These are phyloP conservation scores for Echinops telfairi DNA, from an alignment of 2,113 vertebrate species.

Conservation along the genomic window DNA sequence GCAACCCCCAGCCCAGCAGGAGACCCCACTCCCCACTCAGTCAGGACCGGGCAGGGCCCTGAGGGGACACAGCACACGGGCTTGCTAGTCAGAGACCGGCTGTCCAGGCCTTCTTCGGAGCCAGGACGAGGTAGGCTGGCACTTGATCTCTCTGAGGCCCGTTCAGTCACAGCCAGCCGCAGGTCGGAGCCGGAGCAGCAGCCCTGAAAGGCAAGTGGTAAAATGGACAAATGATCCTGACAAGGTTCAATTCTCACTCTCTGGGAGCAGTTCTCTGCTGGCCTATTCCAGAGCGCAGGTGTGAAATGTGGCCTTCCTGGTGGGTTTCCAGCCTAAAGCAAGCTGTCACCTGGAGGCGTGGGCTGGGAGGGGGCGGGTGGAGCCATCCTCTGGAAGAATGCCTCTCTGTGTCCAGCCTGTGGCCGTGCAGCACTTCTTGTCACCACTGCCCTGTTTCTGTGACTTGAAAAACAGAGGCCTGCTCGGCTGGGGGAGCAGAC, in stretches of 20 bases:
- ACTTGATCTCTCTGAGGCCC: not conserved
- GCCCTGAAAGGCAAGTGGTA: conserved; percentile 34
- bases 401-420: conserved; percentile 46
- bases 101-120: not conserved
- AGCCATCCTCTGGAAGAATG: conserved; percentile 51
- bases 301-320: conserved; percentile 77
- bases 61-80: not conserved
- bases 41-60: not conserved
- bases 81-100: not conserved
- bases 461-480: not conserved
- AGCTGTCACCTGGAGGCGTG: conserved; percentile 41
- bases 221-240: conserved; percentile 72
- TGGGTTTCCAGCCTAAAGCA: conserved; percentile 66
- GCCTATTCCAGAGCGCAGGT: conserved; percentile 36
- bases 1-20: not conserved
- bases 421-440: conserved; percentile 56
- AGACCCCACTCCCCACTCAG: accelerated
- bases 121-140: not conserved
- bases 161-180: not conserved
- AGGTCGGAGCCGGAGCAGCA: not conserved
- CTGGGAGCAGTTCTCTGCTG: conserved; percentile 54
- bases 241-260: conserved; percentile 55
- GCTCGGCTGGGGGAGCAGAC: not conserved
- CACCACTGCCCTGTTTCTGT: not conserved
- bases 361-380: not conserved